These are phyloP conservation scores for Dasyornis broadbenti DNA, from an alignment of 2,113 vertebrate species.

Conservation along the genomic window DNA sequence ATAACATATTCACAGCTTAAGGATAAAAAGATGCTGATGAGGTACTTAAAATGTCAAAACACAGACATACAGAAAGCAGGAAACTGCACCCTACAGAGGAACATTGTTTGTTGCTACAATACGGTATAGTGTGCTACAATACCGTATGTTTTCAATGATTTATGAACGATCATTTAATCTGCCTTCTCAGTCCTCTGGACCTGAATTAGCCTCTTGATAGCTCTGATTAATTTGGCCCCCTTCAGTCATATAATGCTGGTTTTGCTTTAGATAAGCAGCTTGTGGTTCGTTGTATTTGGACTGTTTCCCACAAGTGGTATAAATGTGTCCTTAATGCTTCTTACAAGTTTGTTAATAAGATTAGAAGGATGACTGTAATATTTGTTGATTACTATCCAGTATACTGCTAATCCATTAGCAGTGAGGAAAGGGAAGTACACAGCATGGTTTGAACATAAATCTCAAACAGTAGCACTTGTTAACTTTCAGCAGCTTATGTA, in stretches of 20 bases:
- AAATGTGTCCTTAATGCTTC: slow-evolving; percentile 74
- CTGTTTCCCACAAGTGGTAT: slow-evolving; percentile 65
- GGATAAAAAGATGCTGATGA: slow-evolving; percentile 3
- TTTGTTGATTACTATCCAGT: slow-evolving; percentile 64
- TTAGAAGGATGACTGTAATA: slow-evolving; percentile 69
- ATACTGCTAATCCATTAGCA: slow-evolving; percentile 12
- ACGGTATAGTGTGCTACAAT: neutral
- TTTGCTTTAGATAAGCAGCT: slow-evolving; percentile 62
- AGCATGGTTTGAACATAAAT: slow-evolving; percentile 60
- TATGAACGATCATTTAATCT: neutral
- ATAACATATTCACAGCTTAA: neutral
- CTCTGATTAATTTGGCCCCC: slow-evolving; percentile 33
- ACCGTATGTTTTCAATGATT: neutral
- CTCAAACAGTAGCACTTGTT: slow-evolving; percentile 74
- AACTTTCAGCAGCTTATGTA: slow-evolving; percentile 64
- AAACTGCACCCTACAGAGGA: slow-evolving; percentile 38
- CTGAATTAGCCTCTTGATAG: slow-evolving; percentile 41
- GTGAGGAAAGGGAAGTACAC: slow-evolving; percentile 43
- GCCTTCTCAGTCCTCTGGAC: slow-evolving; percentile 21
- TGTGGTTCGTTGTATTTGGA: slow-evolving; percentile 72
- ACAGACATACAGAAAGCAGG: neutral
- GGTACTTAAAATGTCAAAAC: slow-evolving; percentile 48
- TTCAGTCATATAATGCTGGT: slow-evolving; percentile 19
- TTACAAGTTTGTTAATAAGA: slow-evolving; percentile 66
- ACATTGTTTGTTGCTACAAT: slow-evolving; percentile 12